Conservation (phyloP, 2,797 vertebrate genomes). For the Knipowitschia caucasica region DNA sequence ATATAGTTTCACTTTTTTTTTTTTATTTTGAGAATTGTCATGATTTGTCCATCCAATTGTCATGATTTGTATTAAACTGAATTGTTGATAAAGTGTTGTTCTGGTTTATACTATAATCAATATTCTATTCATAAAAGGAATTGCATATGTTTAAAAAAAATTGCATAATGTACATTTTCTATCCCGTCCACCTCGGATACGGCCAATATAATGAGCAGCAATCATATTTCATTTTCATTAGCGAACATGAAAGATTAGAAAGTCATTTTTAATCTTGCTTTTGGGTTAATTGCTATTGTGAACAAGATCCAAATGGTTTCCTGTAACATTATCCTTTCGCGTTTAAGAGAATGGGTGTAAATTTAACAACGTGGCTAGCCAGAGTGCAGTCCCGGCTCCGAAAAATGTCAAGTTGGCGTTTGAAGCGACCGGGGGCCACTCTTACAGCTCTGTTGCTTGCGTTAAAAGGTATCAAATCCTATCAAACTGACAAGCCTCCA, state of each 20-base stretch:
- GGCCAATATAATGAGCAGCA: too few relatives aligned
- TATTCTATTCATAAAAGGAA: too few relatives aligned
- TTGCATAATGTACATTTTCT: too few relatives aligned
- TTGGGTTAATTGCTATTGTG: constrained; percentile 5
- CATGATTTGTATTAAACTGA: too few relatives aligned
- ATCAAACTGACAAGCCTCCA: constrained; percentile 67
- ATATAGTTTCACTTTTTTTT: too few relatives aligned
- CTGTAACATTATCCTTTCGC: constrained; percentile 2
- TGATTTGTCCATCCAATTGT: too few relatives aligned
- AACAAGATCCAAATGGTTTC: constrained; percentile 9
- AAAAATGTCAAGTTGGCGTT: constrained; percentile 69
- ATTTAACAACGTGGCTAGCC: constrained; percentile 14
- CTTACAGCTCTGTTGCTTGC: constrained; percentile 57
- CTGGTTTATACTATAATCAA: too few relatives aligned
- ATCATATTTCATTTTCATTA: too few relatives aligned
- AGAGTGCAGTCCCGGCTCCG: constrained; percentile 43
- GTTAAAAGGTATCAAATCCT: constrained; percentile 64
- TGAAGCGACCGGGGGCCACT: constrained; percentile 52
- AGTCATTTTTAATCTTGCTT: neutral
- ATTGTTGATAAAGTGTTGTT: too few relatives aligned
- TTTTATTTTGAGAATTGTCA: too few relatives aligned
- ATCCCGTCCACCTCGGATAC: too few relatives aligned
- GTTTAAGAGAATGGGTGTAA: constrained; percentile 13
- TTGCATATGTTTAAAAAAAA: too few relatives aligned
- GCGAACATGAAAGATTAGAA: neutral